Evolutionary conservation across 2,113 vertebrate genomes (phyloP).

Genomic region (Saguinus imperator): DNA sequence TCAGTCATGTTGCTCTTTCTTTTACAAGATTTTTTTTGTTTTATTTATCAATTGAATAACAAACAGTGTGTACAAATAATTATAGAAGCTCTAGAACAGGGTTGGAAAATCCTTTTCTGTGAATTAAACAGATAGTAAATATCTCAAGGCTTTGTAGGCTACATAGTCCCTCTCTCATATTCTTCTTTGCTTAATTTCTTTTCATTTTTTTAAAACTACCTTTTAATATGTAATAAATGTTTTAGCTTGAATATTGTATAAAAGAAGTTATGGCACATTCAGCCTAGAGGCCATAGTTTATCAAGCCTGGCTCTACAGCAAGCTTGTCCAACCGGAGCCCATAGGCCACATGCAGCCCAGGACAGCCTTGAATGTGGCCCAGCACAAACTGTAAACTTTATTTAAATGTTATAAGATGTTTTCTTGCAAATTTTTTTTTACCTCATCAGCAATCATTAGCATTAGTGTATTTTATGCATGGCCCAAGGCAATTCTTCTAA

Average conservation of each 20-base stretch:
- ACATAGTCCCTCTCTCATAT: background rate
- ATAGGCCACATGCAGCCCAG: background rate
- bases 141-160: background rate
- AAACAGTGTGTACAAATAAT: background rate
- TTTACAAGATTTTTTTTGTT: background rate
- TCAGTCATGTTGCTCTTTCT: background rate
- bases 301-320: background rate
- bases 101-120: background rate
- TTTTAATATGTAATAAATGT: background rate
- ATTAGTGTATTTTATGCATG: too few relatives aligned
- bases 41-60: background rate
- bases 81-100: background rate
- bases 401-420: too few relatives aligned
- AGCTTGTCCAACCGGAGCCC: background rate
- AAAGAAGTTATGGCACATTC: background rate
- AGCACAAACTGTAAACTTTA: background rate
- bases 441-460: too few relatives aligned
- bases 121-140: background rate
- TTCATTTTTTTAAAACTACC: background rate
- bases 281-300: background rate
- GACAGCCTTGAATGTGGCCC: background rate
- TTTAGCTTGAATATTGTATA: background rate
- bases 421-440: background rate
- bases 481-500: too few relatives aligned
- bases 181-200: background rate